Percentiles rank a stretch among this genome's conserved stretches.
phyloP scores from a whole-genome alignment of 2,113 vertebrate species.

The Eulemur rufifrons region DNA sequence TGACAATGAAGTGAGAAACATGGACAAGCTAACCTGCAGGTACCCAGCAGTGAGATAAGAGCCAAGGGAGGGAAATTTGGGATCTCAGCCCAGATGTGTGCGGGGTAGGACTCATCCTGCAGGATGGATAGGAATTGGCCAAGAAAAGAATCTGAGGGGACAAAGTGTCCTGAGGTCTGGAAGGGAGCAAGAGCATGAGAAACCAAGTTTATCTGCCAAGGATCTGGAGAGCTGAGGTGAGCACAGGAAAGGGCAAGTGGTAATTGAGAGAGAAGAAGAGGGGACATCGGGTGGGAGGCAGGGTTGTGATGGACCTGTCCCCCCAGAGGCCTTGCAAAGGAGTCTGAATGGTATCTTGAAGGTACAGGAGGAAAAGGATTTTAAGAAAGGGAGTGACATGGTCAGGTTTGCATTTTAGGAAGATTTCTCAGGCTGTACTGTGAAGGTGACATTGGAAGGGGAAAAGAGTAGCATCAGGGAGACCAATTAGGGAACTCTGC shows the following conservation, averaged over 20 bases:
- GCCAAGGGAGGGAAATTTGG: background rate
- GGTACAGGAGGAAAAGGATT: background rate
- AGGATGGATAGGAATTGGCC: background rate
- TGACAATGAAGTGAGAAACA: background rate
- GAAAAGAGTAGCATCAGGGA: background rate
- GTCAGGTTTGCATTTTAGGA: background rate
- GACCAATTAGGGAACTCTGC: background rate
- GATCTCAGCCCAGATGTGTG: background rate
- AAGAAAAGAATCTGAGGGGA: background rate
- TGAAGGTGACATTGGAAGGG: background rate
- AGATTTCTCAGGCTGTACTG: background rate
- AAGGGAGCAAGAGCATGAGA: background rate
- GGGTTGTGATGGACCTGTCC: background rate
- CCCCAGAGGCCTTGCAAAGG: background rate
- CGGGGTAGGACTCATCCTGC: background rate
- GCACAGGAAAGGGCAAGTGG: background rate
- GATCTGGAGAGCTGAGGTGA: background rate
- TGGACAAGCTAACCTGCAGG: background rate
- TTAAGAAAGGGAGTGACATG: background rate
- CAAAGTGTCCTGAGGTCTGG: background rate
- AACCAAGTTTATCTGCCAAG: background rate
- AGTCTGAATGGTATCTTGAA: background rate
- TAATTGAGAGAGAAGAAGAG: background rate
- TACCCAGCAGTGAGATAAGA: background rate
- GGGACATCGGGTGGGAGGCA: accelerated